Evolutionary conservation across 2,888 invertebrate species (phyloP).

Genomic region (Torymus aiolomorphi): DNA sequence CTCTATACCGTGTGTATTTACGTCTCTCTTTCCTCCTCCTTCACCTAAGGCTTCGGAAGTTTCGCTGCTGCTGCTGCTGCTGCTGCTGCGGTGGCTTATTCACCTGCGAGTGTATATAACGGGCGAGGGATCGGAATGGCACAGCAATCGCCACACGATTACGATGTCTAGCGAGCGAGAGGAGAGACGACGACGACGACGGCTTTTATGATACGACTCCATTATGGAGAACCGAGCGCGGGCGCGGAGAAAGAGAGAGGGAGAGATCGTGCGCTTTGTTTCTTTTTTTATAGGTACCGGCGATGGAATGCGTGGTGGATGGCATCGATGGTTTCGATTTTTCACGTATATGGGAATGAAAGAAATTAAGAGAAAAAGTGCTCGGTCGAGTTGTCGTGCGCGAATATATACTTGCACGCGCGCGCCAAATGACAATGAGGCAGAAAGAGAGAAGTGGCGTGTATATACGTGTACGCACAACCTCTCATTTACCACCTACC

Average conservation of each 20-base stretch:
- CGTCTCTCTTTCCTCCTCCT: constrained; percentile 33
- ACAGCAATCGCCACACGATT: too few species aligned
- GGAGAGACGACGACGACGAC: too few species aligned
- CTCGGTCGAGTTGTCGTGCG: too few species aligned
- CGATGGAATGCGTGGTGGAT: too few species aligned
- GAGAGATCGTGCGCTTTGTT: background rate
- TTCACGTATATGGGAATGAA: too few species aligned
- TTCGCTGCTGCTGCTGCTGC: background rate
- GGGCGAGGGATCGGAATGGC: too few species aligned
- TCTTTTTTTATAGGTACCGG: background rate
- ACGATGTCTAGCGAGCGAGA: too few species aligned
- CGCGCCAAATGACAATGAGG: background rate
- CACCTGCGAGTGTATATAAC: constrained; percentile 6
- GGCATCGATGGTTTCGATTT: too few species aligned
- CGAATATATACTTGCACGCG: too few species aligned
- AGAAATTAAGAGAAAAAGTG: too few species aligned
- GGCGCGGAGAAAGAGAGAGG: background rate
- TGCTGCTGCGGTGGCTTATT: constrained; percentile 3
- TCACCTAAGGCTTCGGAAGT: background rate
- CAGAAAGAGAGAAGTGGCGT: background rate
- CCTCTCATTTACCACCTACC: constrained; percentile 73
- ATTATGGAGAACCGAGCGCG: constrained; percentile 34
- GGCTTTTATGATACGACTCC: constrained; percentile 20
- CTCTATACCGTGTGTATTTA: constrained; percentile 1
- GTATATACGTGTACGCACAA: constrained; percentile 49